Percentiles rank a stretch among this genome's conserved stretches.
Evolutionary conservation across 2,113 vertebrate species (phyloP).

Genomic region (Bucco capensis): DNA sequence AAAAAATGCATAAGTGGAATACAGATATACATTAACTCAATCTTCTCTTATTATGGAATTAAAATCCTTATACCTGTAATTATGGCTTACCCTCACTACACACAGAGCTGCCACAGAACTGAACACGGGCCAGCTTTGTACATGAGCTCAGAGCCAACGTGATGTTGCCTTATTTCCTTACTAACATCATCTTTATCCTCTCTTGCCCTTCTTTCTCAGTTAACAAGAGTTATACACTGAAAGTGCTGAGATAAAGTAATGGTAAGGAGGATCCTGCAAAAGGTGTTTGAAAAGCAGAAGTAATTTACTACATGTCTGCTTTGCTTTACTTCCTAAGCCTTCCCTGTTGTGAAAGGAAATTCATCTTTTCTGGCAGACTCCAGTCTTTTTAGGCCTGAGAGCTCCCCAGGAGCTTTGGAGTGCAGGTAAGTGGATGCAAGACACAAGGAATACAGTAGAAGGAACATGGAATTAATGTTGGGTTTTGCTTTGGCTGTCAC

Average conservation of each 20-base stretch:
- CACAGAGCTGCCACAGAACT: slow-evolving; percentile 48
- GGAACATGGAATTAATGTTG: slow-evolving; percentile 34
- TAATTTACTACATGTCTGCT: slow-evolving; percentile 75
- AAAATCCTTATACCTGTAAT: slow-evolving; percentile 55
- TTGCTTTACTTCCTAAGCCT: slow-evolving; percentile 75
- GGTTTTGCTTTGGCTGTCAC: slow-evolving; percentile 29
- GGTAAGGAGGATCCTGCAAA: slow-evolving; percentile 68
- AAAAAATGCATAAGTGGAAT: neutral
- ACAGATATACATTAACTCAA: slow-evolving; percentile 24
- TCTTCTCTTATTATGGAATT: slow-evolving; percentile 52
- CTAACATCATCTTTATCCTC: slow-evolving; percentile 74
- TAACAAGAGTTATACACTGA: slow-evolving; percentile 66
- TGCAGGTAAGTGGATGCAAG: slow-evolving; percentile 68
- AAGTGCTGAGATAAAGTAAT: slow-evolving; percentile 76
- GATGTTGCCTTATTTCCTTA: slow-evolving; percentile 54
- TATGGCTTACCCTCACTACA: slow-evolving; percentile 45
- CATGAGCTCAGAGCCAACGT: slow-evolving; percentile 38
- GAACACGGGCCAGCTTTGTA: slow-evolving; percentile 40
- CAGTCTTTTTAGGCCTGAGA: slow-evolving; percentile 51
- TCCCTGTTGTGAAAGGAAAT: slow-evolving; percentile 73
- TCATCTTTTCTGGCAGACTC: slow-evolving; percentile 72
- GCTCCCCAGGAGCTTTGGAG: slow-evolving; percentile 57
- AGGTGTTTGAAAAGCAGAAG: slow-evolving; percentile 67
- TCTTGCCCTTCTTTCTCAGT: slow-evolving; percentile 68
- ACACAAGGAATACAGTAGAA: slow-evolving; percentile 20